Evolutionary conservation across 2,888 invertebrate species (phyloP).

Genomic region (Tuberolachnus salignus): DNA sequence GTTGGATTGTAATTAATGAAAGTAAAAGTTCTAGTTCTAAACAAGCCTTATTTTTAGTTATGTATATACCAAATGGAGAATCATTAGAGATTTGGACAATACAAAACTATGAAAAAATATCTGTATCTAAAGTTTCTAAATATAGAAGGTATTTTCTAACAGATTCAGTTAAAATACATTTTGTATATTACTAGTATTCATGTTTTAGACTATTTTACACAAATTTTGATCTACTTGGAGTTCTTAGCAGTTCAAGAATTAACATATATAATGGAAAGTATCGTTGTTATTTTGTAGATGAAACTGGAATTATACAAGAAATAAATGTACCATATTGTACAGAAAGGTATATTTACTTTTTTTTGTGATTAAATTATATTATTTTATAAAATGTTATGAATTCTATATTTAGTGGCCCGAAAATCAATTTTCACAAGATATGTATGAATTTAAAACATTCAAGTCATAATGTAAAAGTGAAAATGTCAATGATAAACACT

Average conservation of each 20-base stretch:
- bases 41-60: constrained; percentile 76
- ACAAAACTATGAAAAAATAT: constrained; percentile 87
- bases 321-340: constrained; percentile 88
- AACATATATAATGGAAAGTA: constrained; percentile 70
- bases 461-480: constrained; percentile 71
- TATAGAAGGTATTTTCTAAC: constrained; percentile 67
- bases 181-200: background rate
- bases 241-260: constrained; percentile 68
- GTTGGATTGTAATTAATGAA: constrained; percentile 85
- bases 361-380: constrained; percentile 8
- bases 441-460: constrained; percentile 81
- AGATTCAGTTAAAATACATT: background rate
- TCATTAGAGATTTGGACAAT: constrained; percentile 91
- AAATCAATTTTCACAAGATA: constrained; percentile 85
- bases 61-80: constrained; percentile 91
- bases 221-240: constrained; percentile 78
- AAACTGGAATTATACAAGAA: constrained; percentile 81
- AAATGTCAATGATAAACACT: constrained; percentile 65
- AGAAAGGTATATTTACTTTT: constrained; percentile 65
- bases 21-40: constrained; percentile 57
- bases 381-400: background rate
- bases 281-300: constrained; percentile 81
- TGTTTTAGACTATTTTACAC: constrained; percentile 73
- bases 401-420: constrained; percentile 29
- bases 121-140: constrained; percentile 88